phyloP scores from a whole-genome alignment of 2,113 vertebrate genomes.

The Stigmatopora nigra region DNA sequence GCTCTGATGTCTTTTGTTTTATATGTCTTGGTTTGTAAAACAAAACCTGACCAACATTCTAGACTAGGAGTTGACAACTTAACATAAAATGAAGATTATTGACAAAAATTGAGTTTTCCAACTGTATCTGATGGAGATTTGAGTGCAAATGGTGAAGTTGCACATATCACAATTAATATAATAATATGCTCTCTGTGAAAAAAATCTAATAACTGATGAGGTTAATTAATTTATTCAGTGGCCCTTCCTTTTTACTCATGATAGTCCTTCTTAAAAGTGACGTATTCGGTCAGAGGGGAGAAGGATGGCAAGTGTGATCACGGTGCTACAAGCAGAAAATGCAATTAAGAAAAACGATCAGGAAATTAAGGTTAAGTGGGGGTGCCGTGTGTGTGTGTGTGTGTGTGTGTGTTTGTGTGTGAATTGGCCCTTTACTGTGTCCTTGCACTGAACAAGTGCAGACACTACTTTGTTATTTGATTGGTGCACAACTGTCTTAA shows the following conservation, averaged over 20 bases:
- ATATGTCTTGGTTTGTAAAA: neutral
- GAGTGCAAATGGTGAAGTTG: no score
- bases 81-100: no score
- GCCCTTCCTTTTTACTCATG: neutral
- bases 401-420: no score
- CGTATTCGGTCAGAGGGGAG: neutral
- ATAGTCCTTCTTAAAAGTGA: neutral
- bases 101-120: no score
- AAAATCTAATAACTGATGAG: neutral
- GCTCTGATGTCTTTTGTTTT: neutral
- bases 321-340: neutral
- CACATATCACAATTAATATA: no score
- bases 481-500: slow-evolving; percentile 13
- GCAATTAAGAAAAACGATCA: neutral
- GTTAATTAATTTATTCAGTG: neutral
- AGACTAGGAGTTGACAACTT: neutral
- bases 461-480: neutral
- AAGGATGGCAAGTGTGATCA: neutral
- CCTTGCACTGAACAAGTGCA: neutral
- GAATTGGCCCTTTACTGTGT: neutral
- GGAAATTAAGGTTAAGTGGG: neutral
- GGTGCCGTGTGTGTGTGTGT: no score
- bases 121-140: no score
- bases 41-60: neutral
- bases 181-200: neutral